A percentile compares a stretch with the other conserved stretches of the same genome.
Evolutionary conservation across 2,797 vertebrate species (phyloP).

Genomic region (Lepilemur septentrionalis): DNA sequence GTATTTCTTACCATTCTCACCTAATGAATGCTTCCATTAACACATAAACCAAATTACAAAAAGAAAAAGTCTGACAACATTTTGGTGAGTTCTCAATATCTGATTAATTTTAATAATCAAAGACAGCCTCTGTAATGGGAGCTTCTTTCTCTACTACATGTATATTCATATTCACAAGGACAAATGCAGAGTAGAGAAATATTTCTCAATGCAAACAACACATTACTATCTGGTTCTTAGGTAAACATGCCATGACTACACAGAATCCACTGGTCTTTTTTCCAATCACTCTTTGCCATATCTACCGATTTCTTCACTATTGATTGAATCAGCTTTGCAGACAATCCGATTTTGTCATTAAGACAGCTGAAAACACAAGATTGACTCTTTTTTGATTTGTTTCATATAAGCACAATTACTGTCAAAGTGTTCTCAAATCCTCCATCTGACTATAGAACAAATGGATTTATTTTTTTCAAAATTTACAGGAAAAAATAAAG

Average conservation of each 20-base stretch:
- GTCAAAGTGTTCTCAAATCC: constrained; percentile 43
- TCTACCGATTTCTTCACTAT: not conserved
- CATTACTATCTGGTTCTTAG: not conserved
- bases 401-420: constrained; percentile 50
- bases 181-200: not conserved
- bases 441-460: constrained; percentile 29
- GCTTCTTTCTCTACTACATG: not conserved
- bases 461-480: not conserved
- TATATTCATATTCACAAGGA: not conserved
- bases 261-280: not conserved
- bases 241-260: not conserved
- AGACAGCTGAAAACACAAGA: constrained; percentile 47
- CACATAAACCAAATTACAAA: not conserved
- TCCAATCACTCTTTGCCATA: not conserved
- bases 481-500: constrained; percentile 25
- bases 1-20: not conserved
- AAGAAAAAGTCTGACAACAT: not conserved
- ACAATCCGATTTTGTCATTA: constrained; percentile 52
- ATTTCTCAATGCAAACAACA: not conserved
- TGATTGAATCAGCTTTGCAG: constrained; percentile 17
- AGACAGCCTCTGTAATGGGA: not conserved
- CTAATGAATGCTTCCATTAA: not conserved
- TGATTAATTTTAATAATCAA: not conserved
- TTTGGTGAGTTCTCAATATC: not conserved
- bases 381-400: constrained; percentile 48